These are phyloP conservation scores for Tarsius wallacei DNA, from an alignment of 2,797 vertebrate genomes.

Conservation along the genomic window DNA sequence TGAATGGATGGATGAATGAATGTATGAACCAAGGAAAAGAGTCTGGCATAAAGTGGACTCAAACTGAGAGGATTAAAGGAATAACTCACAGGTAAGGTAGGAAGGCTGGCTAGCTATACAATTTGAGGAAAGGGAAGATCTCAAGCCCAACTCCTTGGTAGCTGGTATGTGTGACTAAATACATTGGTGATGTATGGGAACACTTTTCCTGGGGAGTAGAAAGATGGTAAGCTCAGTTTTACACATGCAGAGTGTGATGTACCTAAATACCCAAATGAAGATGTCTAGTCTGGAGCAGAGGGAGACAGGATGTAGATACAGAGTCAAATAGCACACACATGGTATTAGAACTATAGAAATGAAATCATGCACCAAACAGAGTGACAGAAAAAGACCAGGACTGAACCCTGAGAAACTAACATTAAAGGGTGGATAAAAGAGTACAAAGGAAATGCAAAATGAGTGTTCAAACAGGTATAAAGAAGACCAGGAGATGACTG, in stretches of 20 bases:
- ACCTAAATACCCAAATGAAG: background rate
- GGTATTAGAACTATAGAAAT: background rate
- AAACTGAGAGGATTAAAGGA: background rate
- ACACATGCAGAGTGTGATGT: background rate
- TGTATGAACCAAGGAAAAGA: background rate
- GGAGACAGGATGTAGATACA: background rate
- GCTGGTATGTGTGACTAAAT: background rate
- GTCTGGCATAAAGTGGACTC: background rate
- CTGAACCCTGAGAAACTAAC: background rate
- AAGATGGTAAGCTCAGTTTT: background rate
- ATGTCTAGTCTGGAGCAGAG: background rate
- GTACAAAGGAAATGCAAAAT: background rate
- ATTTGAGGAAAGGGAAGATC: background rate
- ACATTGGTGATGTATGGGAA: background rate
- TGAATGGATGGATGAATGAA: background rate
- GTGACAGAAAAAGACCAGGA: background rate
- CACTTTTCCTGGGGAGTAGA: background rate
- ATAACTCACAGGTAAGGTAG: background rate
- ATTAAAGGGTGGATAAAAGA: background rate
- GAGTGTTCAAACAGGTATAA: background rate
- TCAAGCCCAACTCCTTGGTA: background rate
- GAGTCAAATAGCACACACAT: background rate
- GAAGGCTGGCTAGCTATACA: background rate
- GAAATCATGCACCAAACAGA: background rate
- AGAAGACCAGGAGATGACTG: background rate